Base-by-base conservation (phyloP, 1,140 invertebrate species). In the Ladona fulva region DNA sequence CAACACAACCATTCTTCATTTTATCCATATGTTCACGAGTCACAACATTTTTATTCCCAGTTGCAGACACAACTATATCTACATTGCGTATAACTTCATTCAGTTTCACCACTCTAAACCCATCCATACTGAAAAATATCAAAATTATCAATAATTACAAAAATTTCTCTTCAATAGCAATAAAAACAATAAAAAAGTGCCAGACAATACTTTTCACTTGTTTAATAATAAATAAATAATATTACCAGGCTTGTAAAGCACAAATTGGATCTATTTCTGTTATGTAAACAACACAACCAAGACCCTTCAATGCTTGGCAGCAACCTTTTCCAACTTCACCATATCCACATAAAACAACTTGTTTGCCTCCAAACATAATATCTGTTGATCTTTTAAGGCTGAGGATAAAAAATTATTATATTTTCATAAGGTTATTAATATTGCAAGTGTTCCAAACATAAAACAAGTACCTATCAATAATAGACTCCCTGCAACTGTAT, bases 261-360 rank as follows among this genome's bases (percentile, higher is more conserved):
- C 97, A 99, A 82, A 99, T 99, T 0, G 97, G 97, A 88, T 99
- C 97, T 80, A 99, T 97, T 88, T 99, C 97, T 75, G 97, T 98
- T 22, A 99, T 94, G 85, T 96, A 97, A 73, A 92, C 95, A 82
- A 97, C 93, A 86, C 95, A 95, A 24, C 97, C 97, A 76, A 99
- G 88, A 0, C 95, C 96, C 85, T 97, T 97, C 8, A 99, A 86
- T 1, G 97, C 95, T 85, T 97, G 94, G 82, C 94, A 95, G 87
- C 97, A 98, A 7, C 97, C 97, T 88, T 99, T 99, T 25, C 97
- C 97, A 42, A 99, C 97, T 89, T 99, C 96, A 3, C 97, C 97
- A 84, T 98, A 99, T 11, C 97, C 97, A 87, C 97, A 98, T 59
- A 99, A 92, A 0, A 97, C 92, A 0, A 97, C 94, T 86, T 98